Evolutionary conservation across 2,113 vertebrate genomes (phyloP).

Genomic region (Syrrhaptes paradoxus): DNA sequence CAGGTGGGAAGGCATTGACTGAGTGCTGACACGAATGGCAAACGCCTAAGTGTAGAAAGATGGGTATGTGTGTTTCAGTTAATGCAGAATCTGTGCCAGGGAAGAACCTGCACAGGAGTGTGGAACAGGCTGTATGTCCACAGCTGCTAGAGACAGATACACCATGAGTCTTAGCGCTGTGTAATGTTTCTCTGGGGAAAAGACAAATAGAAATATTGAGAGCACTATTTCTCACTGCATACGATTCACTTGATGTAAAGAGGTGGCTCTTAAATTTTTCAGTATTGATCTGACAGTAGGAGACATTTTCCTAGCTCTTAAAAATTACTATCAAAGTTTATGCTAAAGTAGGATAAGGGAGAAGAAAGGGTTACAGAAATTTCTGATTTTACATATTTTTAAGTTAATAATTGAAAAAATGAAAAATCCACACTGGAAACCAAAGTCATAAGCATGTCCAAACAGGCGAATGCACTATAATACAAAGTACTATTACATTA

Average conservation of each 20-base stretch:
- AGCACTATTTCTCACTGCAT: slow-evolving; percentile 32
- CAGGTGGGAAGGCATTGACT: background rate
- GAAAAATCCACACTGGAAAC: background rate
- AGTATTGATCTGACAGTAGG: background rate
- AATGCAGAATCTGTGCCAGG: background rate
- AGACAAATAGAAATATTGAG: background rate
- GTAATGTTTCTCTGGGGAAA: background rate
- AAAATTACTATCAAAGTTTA: background rate
- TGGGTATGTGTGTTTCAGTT: background rate
- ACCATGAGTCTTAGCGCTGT: background rate
- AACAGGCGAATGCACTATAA: slow-evolving; percentile 33
- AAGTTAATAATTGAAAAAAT: background rate
- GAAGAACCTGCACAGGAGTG: background rate
- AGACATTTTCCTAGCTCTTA: background rate
- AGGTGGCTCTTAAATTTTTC: background rate
- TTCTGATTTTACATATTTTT: background rate
- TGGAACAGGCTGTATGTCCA: background rate
- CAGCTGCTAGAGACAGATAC: background rate
- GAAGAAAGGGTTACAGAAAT: background rate
- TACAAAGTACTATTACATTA: background rate
- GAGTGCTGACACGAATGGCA: fast-evolving
- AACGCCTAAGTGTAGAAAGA: background rate
- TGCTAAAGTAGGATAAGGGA: background rate
- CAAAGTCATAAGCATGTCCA: slow-evolving; percentile 9
- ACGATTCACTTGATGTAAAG: background rate